These are phyloP conservation scores for Dreissena rostriformis DNA, from an alignment of 1,140 invertebrate genomes.

Conservation along the genomic window DNA sequence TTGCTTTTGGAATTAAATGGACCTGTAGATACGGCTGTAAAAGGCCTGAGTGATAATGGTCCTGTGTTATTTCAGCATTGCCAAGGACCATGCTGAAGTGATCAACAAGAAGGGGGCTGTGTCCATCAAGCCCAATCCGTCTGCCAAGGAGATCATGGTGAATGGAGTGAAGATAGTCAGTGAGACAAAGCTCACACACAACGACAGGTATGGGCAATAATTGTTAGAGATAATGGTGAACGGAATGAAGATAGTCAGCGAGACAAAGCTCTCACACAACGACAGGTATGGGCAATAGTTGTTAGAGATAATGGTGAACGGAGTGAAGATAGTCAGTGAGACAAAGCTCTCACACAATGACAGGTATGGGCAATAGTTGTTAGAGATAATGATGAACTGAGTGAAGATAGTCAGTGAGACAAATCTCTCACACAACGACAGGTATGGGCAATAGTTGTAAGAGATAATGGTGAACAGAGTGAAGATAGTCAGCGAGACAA, in stretches of 20 bases:
- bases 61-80: constrained; percentile 80
- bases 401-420: no score
- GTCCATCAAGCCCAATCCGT: constrained; percentile 81
- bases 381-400: no score
- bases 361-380: constrained; percentile 76
- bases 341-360: constrained; percentile 84
- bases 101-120: constrained; percentile 80
- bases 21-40: no score
- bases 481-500: constrained; percentile 79
- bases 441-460: not conserved
- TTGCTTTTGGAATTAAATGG: no score
- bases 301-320: constrained; percentile 85
- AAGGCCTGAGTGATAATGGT: no score
- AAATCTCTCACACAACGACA: no score
- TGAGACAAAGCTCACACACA: constrained; percentile 83
- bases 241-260: no score
- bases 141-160: constrained; percentile 82
- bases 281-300: no score
- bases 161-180: constrained; percentile 82
- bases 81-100: constrained; percentile 84
- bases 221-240: no score
- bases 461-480: constrained; percentile 84
- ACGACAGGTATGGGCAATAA: constrained; percentile 82
- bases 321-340: constrained; percentile 80
- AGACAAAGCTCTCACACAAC: no score